These are phyloP conservation scores for Dynastes hyllus DNA, from an alignment of 2,888 invertebrate genomes.

Conservation along the genomic window DNA sequence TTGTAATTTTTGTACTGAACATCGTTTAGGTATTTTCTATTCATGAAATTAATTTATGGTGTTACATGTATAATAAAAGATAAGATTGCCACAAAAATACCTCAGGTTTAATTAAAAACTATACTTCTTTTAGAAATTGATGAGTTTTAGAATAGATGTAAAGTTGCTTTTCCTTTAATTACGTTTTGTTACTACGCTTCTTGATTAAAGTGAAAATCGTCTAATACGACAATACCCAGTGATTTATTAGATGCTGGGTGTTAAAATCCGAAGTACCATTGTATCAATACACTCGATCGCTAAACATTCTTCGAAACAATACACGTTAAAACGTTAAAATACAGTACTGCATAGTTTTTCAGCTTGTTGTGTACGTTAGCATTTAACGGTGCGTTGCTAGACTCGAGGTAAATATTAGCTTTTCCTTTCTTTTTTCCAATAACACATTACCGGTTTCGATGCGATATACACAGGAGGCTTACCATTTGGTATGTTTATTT, in stretches of 20 bases:
- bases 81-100: too few relatives aligned
- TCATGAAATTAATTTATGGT: too few relatives aligned
- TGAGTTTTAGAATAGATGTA: too few relatives aligned
- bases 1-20: too few relatives aligned
- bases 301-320: conserved; percentile 34
- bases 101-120: too few relatives aligned
- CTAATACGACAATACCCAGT: conserved; percentile 8
- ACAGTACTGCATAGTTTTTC: conserved; percentile 13
- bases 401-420: conserved; percentile 24
- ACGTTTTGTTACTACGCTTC: not conserved
- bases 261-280: conserved; percentile 36
- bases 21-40: too few relatives aligned
- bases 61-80: too few relatives aligned
- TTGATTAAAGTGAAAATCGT: conserved; percentile 14
- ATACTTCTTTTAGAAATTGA: too few relatives aligned
- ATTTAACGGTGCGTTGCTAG: conserved; percentile 34
- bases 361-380: conserved; percentile 26
- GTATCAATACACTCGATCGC: conserved; percentile 1
- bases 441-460: not conserved
- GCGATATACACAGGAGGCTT: not conserved
- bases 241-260: conserved; percentile 41
- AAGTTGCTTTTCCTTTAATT: not conserved
- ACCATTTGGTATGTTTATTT: not conserved
- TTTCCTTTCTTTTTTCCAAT: conserved; percentile 17
- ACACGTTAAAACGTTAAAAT: conserved; percentile 31